Evolutionary conservation across 2,888 invertebrate genomes (phyloP).

Genomic region (Galerucella calmariensis): DNA sequence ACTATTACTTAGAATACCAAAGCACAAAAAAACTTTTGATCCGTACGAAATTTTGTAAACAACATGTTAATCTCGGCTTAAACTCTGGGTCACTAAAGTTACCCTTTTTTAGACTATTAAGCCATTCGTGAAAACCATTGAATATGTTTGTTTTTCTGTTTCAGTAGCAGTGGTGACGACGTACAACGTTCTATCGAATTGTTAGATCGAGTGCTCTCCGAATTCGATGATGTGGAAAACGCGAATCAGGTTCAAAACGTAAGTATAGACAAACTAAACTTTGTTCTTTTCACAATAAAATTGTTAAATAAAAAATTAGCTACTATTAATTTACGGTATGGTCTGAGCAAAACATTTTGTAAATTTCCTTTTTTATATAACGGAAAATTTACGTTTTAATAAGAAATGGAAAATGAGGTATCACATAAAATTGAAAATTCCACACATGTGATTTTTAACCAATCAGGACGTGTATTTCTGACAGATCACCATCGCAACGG

Average conservation of each 20-base stretch:
- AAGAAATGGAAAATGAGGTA: too few species aligned
- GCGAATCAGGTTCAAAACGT: constrained; percentile 70
- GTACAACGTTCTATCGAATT: constrained; percentile 89
- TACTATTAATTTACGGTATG: too few species aligned
- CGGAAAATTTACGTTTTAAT: too few species aligned
- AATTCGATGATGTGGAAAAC: constrained; percentile 84
- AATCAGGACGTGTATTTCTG: too few species aligned
- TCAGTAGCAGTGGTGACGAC: constrained; percentile 83
- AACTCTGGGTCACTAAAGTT: neutral
- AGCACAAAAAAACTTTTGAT: neutral
- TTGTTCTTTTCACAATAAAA: neutral
- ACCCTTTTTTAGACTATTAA: neutral
- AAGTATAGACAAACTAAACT: constrained; percentile 45
- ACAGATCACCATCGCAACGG: too few species aligned
- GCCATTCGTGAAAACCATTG: neutral
- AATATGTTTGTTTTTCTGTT: constrained; percentile 49
- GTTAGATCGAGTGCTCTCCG: constrained; percentile 88
- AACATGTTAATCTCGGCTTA: neutral
- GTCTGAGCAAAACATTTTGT: too few species aligned
- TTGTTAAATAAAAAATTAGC: neutral
- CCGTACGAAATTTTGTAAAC: neutral
- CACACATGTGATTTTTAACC: too few species aligned
- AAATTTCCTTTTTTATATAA: too few species aligned
- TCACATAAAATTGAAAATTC: too few species aligned
- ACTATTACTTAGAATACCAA: neutral